These are phyloP conservation scores for Pristiophorus japonicus DNA, from an alignment of 2,113 vertebrate genomes.

Conservation along the genomic window DNA sequence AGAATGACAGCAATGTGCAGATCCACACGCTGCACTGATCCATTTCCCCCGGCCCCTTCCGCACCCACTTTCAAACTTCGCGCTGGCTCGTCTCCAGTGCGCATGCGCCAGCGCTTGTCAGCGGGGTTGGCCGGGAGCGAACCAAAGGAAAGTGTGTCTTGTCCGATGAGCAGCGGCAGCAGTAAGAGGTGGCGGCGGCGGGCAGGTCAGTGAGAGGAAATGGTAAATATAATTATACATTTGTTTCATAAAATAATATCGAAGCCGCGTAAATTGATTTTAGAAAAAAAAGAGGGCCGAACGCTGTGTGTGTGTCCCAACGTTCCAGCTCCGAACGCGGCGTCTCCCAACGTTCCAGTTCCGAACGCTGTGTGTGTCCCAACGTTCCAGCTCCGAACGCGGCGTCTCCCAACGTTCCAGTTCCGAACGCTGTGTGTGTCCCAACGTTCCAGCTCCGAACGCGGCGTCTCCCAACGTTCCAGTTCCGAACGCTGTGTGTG, in stretches of 20 bases:
- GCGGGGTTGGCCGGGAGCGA: background rate
- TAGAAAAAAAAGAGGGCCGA: background rate
- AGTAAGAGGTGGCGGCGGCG: background rate
- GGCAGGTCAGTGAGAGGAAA: background rate
- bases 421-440: background rate
- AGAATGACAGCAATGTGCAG: background rate
- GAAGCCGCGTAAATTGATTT: too few species aligned
- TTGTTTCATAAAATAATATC: too few species aligned
- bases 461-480: too few species aligned
- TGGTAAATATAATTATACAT: background rate
- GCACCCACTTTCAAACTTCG: background rate
- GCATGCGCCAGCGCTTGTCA: background rate
- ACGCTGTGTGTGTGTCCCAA: background rate
- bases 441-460: background rate
- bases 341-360: too few species aligned
- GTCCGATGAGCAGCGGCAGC: too few species aligned
- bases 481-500: background rate
- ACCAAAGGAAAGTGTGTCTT: too few species aligned
- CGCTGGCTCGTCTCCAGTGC: background rate
- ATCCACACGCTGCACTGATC: background rate
- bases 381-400: background rate
- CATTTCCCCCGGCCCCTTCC: too few species aligned
- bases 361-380: background rate
- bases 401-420: too few species aligned
- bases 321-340: too few species aligned